phyloP scores from a whole-genome alignment of 1,140 invertebrate species.

The Aplysia californica region DNA sequence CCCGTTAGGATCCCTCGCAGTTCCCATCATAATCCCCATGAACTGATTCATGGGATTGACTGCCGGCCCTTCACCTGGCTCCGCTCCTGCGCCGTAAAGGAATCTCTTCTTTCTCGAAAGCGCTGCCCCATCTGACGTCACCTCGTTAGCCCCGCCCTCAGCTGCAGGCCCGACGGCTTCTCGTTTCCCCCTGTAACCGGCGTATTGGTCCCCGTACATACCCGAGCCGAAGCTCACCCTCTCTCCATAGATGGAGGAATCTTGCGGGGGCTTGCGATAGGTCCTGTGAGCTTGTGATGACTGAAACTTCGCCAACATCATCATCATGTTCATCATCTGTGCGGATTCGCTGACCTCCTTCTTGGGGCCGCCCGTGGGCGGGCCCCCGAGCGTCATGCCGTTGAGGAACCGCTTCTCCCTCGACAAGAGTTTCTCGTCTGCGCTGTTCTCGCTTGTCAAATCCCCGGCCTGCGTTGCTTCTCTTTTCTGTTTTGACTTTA shows the following conservation, averaged over 20 bases:
- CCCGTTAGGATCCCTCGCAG: slow-evolving; percentile 3
- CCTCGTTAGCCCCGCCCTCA: too few species aligned
- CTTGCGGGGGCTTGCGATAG: neutral
- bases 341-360: slow-evolving; percentile 6
- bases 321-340: neutral
- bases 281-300: neutral
- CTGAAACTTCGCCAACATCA: neutral
- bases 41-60: neutral
- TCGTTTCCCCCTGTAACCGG: neutral
- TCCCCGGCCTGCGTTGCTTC: too few species aligned
- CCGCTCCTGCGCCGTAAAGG: neutral
- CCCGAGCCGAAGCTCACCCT: neutral
- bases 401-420: neutral
- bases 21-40: slow-evolving; percentile 7
- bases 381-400: neutral
- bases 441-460: neutral
- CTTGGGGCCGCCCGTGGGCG: neutral
- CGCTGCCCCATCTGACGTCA: neutral
- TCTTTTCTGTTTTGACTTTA: too few species aligned
- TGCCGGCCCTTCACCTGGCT: neutral
- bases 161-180: neutral
- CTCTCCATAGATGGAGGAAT: neutral
- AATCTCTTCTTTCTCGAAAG: slow-evolving; percentile 2
- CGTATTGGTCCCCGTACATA: neutral
- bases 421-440: neutral